Evolutionary conservation across 2,888 invertebrate genomes (phyloP), one percentile per base, ranked within the genome.

Genomic region (Apamea crenata): DNA sequence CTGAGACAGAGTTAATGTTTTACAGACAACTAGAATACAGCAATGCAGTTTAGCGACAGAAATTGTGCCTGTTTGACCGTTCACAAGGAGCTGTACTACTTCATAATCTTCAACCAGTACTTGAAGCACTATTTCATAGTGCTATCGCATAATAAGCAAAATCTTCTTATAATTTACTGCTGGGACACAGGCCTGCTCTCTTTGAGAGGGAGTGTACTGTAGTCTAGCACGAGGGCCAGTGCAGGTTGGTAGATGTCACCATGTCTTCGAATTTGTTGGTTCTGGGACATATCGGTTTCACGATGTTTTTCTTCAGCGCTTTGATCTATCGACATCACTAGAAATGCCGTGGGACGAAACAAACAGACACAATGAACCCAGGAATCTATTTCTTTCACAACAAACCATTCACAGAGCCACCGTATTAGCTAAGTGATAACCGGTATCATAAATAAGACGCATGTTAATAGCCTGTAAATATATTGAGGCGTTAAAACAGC

Each of bases 401-500:
- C 73, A 56, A 59, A 29, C 61, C 71, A n/a, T 77, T 74, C 18
- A 18, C 56, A 75, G 65, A 65, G 32, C 74, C 81, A 81, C 80
- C 47, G 65, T 77, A 80, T 84, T 80, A 85, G 71, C 81, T 84
- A 82, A 85, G 81, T 87, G 89, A 89, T 89, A 91, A 90, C 91
- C 80, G 74, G 85, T 81, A 80, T 71, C 76, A 91, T 93, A 93
- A 93, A 94, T 92, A 91, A 91, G 74, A 75, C 56, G 67, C 78
- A 90, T 82, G 91, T 93, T 93, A 94, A 93, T 92, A 92, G 89
- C 89, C 88, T 90, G 91, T 91, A 92, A 93, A 93, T 93, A 91
- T 92, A 93, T 92, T 92, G 91, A 92, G 92, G 92, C 91, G 92
- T 92, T 92, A 91, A 90, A 91, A 90, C 88, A 90, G 91, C 88